Evolutionary conservation across 2,888 invertebrate species (phyloP).

Genomic region (Teleogryllus oceanicus): DNA sequence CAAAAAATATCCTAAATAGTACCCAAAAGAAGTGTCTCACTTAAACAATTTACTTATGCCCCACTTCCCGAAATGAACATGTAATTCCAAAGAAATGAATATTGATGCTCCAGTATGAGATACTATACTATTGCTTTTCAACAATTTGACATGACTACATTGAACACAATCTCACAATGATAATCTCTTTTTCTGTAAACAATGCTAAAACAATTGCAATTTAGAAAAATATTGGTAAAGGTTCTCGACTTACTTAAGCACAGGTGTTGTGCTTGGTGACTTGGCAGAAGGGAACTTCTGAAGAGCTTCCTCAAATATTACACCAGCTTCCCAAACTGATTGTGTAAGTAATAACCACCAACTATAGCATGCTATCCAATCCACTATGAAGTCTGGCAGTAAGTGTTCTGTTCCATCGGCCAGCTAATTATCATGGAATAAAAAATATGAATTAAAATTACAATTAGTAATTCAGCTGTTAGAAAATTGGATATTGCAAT

Average conservation of each 20-base stretch:
- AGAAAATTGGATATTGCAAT: too few relatives aligned
- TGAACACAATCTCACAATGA: not conserved
- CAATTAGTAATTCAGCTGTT: too few relatives aligned
- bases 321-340: slow-evolving; percentile 45
- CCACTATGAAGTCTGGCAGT: slow-evolving; percentile 52
- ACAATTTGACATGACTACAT: too few relatives aligned
- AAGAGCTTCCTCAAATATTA: slow-evolving; percentile 45
- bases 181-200: slow-evolving; percentile 25
- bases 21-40: too few relatives aligned
- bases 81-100: too few relatives aligned
- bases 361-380: slow-evolving; percentile 54
- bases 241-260: not conserved
- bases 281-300: slow-evolving; percentile 32
- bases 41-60: too few relatives aligned
- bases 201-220: not conserved
- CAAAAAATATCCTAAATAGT: too few relatives aligned
- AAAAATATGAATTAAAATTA: not conserved
- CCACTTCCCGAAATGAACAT: too few relatives aligned
- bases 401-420: slow-evolving; percentile 45
- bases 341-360: slow-evolving; percentile 52
- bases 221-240: not conserved
- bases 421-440: slow-evolving; percentile 32
- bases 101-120: too few relatives aligned
- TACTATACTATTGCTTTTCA: too few relatives aligned
- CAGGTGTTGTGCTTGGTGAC: not conserved